A percentile compares a stretch with the other conserved stretches of the same genome.
Conservation (phyloP, 2,113 vertebrate genomes). For the Oreochromis tanganicae region DNA sequence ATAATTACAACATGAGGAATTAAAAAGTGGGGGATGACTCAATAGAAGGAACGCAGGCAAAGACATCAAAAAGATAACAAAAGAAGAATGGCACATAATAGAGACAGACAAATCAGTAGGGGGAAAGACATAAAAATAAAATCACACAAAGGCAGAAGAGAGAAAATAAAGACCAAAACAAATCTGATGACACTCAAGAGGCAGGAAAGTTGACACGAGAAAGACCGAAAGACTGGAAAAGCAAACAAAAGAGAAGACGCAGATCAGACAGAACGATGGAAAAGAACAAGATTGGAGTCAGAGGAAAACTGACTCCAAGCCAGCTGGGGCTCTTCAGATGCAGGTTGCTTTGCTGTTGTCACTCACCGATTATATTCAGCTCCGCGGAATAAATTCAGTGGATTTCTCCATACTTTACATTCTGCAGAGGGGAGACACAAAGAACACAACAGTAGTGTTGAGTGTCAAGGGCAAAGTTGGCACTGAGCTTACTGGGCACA, state of each 20-base stretch:
- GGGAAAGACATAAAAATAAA: not conserved
- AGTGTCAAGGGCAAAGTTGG: not conserved
- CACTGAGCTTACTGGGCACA: not conserved
- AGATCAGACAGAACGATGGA: not conserved
- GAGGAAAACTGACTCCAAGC: not conserved
- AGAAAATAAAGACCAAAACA: not conserved
- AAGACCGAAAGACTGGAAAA: not conserved
- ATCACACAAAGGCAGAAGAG: not conserved
- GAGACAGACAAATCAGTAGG: not conserved
- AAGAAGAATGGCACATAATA: not conserved
- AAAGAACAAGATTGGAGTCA: not conserved
- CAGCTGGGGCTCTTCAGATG: not conserved
- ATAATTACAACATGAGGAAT: not conserved
- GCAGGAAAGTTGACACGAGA: not conserved
- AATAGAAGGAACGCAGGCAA: not conserved
- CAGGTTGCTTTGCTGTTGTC: not conserved
- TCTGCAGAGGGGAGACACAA: constrained; percentile 74
- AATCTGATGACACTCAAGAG: not conserved
- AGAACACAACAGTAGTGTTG: not conserved
- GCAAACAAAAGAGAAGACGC: not conserved
- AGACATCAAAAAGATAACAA: not conserved
- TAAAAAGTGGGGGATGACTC: not conserved
- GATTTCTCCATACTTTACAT: constrained; percentile 99
- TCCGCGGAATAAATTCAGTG: constrained; percentile 95
- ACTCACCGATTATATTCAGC: constrained; percentile 98